A percentile compares a stretch with the other conserved stretches of the same genome.
Evolutionary conservation across 2,888 invertebrate species (phyloP).

Genomic region (Amorpha juglandis): DNA sequence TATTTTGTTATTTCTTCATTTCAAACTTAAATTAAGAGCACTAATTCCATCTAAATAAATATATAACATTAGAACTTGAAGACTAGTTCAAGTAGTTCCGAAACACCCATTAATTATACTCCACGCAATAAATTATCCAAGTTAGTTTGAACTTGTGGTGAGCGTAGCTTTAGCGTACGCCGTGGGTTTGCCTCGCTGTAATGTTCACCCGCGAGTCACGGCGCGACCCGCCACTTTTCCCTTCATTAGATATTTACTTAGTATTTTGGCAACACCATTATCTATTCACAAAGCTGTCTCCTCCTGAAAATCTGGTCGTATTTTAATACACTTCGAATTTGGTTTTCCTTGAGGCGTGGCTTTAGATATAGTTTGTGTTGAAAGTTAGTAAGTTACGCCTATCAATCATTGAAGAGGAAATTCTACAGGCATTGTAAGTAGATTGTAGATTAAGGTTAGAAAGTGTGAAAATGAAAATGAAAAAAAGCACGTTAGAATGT

Average conservation of each 20-base stretch:
- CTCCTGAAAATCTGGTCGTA: too few species aligned
- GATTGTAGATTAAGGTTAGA: background rate
- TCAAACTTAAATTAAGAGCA: background rate
- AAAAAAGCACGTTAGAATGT: too few species aligned
- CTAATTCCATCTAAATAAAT: background rate
- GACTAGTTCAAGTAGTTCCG: background rate
- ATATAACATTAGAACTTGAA: background rate
- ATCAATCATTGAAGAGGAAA: background rate
- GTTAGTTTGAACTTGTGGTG: conserved; percentile 1
- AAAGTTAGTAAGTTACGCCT: conserved; percentile 3
- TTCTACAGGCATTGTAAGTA: conserved; percentile 7
- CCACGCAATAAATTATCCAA: conserved; percentile 4
- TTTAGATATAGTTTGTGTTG: background rate
- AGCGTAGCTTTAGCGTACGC: background rate
- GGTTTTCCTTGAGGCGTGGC: background rate
- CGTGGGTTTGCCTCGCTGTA: background rate
- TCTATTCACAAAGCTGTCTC: conserved; percentile 1
- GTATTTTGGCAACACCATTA: conserved; percentile 12
- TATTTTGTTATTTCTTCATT: background rate
- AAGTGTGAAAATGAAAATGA: too few species aligned
- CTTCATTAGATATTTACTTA: conserved; percentile 2
- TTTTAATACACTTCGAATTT: background rate
- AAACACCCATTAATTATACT: conserved; percentile 11
- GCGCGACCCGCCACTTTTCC: background rate
- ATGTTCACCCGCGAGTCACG: background rate